A percentile compares a stretch with the other conserved stretches of the same genome.
Evolutionary conservation across 2,113 vertebrate species (phyloP).

Genomic region (Corythornis vintsioides): DNA sequence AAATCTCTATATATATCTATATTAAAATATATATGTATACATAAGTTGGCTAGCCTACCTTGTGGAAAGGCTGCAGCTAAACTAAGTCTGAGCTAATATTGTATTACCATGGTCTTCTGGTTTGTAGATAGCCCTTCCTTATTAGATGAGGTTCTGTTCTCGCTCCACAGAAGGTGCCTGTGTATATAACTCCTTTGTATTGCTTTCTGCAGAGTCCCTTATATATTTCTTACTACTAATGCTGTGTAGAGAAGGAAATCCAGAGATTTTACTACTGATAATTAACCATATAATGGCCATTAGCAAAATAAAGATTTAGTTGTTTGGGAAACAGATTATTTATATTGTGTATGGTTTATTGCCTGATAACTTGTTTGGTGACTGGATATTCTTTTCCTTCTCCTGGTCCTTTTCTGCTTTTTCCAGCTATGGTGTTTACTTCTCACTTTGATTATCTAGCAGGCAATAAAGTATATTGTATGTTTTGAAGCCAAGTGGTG

Average conservation of each 20-base stretch:
- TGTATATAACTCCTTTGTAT: constrained; percentile 65
- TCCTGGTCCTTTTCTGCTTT: constrained; percentile 70
- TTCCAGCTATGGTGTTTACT: constrained; percentile 75
- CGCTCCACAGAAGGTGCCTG: constrained; percentile 56
- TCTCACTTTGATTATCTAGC: constrained; percentile 71
- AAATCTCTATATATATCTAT: constrained; percentile 72
- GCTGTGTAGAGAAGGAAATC: constrained; percentile 71
- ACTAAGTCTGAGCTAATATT: constrained; percentile 68
- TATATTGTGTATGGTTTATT: constrained; percentile 79
- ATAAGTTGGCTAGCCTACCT: constrained; percentile 60
- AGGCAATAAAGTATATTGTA: constrained; percentile 78
- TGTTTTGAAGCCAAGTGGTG: constrained; percentile 67
- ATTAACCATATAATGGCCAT: constrained; percentile 70
- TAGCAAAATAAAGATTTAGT: constrained; percentile 71
- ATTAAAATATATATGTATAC: constrained; percentile 69
- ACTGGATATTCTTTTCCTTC: constrained; percentile 75
- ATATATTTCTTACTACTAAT: constrained; percentile 68
- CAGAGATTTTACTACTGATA: constrained; percentile 74
- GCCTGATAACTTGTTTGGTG: constrained; percentile 75
- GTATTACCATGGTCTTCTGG: constrained; percentile 61
- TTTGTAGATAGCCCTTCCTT: constrained; percentile 71
- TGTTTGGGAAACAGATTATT: constrained; percentile 74
- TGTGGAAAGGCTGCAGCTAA: constrained; percentile 50
- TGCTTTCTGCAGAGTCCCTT: constrained; percentile 65
- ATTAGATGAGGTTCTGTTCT: constrained; percentile 52